These are phyloP conservation scores for Momotus momota DNA, from an alignment of 2,797 vertebrate genomes.

Conservation along the genomic window DNA sequence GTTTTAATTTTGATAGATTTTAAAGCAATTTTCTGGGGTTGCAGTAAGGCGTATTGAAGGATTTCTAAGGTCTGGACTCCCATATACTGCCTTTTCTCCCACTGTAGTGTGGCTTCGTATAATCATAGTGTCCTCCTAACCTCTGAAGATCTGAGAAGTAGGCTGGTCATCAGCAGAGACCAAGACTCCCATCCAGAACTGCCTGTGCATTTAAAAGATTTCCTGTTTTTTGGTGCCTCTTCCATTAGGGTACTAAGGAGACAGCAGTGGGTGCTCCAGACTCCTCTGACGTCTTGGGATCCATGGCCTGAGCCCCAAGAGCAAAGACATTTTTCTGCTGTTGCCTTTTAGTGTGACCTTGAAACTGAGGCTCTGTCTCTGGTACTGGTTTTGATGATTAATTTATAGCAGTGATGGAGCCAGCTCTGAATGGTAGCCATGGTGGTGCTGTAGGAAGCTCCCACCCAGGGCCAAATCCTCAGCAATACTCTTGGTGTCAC, in stretches of 20 bases:
- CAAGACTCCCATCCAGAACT: neutral
- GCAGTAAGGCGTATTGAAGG: neutral
- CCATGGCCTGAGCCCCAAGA: neutral
- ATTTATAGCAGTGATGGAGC: neutral
- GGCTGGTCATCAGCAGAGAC: neutral
- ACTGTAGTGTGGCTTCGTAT: neutral
- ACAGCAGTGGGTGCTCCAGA: neutral
- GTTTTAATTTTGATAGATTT: neutral
- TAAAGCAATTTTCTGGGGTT: neutral
- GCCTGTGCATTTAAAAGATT: neutral
- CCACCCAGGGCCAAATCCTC: neutral
- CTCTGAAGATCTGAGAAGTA: neutral
- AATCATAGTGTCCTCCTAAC: neutral
- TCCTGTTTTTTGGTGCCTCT: neutral
- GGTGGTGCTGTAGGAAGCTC: neutral
- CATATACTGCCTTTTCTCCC: neutral
- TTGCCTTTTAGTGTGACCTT: neutral
- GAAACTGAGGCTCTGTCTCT: neutral
- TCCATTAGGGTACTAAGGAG: neutral
- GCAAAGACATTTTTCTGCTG: neutral
- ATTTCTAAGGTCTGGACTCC: neutral
- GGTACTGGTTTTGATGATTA: neutral
- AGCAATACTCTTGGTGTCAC: neutral
- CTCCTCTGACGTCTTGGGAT: rapidly evolving
- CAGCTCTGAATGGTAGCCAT: rapidly evolving